phyloP scores from a whole-genome alignment of 2,888 invertebrate genomes.

The Temnothorax rugatulus region DNA sequence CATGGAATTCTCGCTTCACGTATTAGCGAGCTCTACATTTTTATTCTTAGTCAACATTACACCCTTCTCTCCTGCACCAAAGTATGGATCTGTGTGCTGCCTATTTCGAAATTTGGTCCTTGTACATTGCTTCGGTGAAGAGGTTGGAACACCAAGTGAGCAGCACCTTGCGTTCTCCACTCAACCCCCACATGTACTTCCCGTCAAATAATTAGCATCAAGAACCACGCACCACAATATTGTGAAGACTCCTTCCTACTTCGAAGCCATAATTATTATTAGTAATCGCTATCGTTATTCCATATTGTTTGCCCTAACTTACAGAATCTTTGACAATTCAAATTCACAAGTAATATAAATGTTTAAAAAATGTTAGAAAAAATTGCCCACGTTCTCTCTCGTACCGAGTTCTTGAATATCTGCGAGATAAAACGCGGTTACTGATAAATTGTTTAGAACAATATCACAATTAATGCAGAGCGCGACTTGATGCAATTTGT shows the following conservation, averaged over 20 bases:
- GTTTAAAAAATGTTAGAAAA: not conserved
- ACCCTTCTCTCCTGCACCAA: constrained; percentile 86
- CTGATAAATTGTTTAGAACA: not conserved
- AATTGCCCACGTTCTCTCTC: not conserved
- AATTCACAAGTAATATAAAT: not conserved
- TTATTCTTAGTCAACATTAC: constrained; percentile 83
- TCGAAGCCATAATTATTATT: constrained; percentile 7
- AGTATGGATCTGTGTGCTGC: constrained; percentile 85
- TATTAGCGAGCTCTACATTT: constrained; percentile 82
- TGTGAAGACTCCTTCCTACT: constrained; percentile 24
- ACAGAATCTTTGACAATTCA: not conserved
- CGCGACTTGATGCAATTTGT: constrained; percentile 75
- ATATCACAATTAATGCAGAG: constrained; percentile 80
- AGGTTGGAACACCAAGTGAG: constrained; percentile 79
- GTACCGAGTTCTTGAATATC: not conserved
- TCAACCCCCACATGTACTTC: constrained; percentile 75
- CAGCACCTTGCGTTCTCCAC: constrained; percentile 76
- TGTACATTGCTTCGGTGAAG: constrained; percentile 78
- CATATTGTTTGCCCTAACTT: not conserved
- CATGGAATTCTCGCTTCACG: constrained; percentile 84
- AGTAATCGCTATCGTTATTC: not conserved
- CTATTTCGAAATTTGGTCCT: constrained; percentile 82
- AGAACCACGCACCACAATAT: constrained; percentile 71
- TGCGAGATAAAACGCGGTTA: not conserved
- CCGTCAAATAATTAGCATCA: constrained; percentile 71